Conservation (phyloP, 2,113 vertebrate species). For the Gobiocypris rarus region DNA sequence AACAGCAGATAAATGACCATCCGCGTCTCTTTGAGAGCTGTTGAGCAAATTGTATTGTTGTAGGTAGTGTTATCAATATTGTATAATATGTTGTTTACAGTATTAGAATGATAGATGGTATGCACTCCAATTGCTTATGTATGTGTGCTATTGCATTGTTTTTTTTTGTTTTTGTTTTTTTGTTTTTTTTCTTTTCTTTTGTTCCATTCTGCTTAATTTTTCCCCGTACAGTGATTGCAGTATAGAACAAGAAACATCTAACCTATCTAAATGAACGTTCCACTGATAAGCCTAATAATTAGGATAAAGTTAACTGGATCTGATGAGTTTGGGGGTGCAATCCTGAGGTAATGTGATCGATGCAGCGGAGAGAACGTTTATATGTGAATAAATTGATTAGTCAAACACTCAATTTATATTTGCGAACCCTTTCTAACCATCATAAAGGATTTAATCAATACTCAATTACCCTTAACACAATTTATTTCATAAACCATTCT, state of each 20-base stretch:
- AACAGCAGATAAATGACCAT: constrained; percentile 21
- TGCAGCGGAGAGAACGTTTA: neutral
- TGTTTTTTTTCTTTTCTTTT: constrained; percentile 46
- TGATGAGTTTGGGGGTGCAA: constrained; percentile 12
- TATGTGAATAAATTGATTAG: constrained; percentile 15
- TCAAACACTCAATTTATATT: neutral
- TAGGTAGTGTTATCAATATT: constrained; percentile 48
- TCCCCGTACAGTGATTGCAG: neutral
- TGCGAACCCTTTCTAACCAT: neutral
- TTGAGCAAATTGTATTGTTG: constrained; percentile 39
- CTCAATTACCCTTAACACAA: neutral
- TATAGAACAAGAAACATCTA: neutral
- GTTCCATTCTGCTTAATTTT: constrained; percentile 14
- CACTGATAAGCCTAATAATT: constrained; percentile 13
- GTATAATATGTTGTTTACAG: constrained; percentile 47
- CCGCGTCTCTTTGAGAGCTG: constrained; percentile 36
- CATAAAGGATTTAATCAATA: neutral
- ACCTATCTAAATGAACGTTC: neutral
- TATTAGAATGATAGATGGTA: constrained; percentile 43
- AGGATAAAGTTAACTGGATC: constrained; percentile 5
- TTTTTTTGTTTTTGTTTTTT: neutral
- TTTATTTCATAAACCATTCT: neutral
- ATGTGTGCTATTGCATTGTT: constrained; percentile 35
- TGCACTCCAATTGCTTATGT: constrained; percentile 23
- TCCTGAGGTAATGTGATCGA: constrained; percentile 38